Evolutionary conservation across 2,888 invertebrate species (phyloP), one percentile per base, ranked within the genome.

Genomic region (Drosophila lutescens): DNA sequence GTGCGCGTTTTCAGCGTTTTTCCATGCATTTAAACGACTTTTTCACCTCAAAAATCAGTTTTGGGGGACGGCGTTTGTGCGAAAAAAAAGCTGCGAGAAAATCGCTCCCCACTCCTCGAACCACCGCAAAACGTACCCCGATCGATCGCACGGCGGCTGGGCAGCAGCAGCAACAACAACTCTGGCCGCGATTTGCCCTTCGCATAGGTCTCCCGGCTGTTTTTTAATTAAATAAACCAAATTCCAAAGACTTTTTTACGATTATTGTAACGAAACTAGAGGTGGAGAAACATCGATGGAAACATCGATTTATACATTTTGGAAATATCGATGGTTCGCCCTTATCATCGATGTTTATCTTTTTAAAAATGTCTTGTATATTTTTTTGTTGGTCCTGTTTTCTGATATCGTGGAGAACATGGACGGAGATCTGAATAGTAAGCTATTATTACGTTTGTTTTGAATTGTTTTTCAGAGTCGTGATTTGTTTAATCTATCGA

Each of bases 101-200:
- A 76, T 74, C 78, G 76, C 85, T 44, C 67, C 67, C 51, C 62
- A 51, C 51, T 34, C 51, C 50, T 57, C 67, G 57, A 23, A 69
- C 57, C 15, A n/a, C 26, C 17, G 12, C 0, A 47, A 47, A 53
- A 83, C 86, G 71, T 79, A 86, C 86, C 86, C 82, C 86, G 83
- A 86, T 86, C 80, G 71, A 80, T 77, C 83, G 71, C 77, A 78
- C 80, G 69, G 77, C 86, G 86, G 72, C 86, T 79, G 78, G 76
- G 83, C 86, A 83, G 70, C 84, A 79, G 79, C 84, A 83, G 76
- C 82, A 83, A 85, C 82, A 82, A 83, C 75, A 83, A 72, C 71
- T 83, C 69, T 76, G 76, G 68, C 76, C 72, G 82, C 78, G 79
- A 76, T 77, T 74, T 51, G 60, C 72, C 86, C 80, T 86, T 83